Evolutionary conservation across 2,888 invertebrate genomes (phyloP).

Genomic region (Dicranocentrus wangi): DNA sequence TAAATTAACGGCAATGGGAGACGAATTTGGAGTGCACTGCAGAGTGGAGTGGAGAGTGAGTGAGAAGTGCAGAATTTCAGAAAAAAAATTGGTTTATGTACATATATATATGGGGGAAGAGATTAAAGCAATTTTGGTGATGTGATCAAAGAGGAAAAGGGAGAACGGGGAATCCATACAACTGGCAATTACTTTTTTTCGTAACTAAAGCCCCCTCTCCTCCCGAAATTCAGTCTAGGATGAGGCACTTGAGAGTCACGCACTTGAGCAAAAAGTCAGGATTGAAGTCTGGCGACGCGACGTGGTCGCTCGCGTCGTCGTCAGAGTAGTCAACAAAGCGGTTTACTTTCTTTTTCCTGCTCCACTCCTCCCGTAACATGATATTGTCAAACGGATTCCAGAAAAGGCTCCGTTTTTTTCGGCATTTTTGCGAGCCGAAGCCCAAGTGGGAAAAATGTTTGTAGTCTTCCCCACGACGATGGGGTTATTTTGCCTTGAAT

Average conservation of each 20-base stretch:
- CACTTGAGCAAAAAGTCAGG: conserved; percentile 20
- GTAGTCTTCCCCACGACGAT: conserved; percentile 1
- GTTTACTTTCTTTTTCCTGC: neutral
- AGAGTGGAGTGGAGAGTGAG: neutral
- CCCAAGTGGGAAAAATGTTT: conserved; percentile 4
- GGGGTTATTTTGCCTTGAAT: conserved; percentile 7
- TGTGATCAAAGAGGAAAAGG: conserved; percentile 44
- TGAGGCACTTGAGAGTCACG: conserved; percentile 44
- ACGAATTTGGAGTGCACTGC: conserved; percentile 10
- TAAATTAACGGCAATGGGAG: conserved; percentile 13
- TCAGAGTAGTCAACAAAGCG: neutral
- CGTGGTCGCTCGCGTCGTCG: neutral
- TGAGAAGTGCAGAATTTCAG: conserved; percentile 22
- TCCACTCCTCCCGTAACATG: neutral
- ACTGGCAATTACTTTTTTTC: conserved; percentile 35
- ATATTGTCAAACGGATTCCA: neutral
- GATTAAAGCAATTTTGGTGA: conserved; percentile 50
- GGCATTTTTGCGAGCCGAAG: neutral
- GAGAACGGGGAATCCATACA: conserved; percentile 28
- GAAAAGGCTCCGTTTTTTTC: neutral
- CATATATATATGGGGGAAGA: too few relatives aligned
- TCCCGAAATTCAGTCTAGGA: conserved; percentile 10
- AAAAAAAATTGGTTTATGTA: conserved; percentile 51
- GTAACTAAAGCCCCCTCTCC: neutral
- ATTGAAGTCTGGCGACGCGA: neutral